Evolutionary conservation across 1,140 invertebrate genomes (phyloP), one percentile per base, ranked within the genome.

Genomic region (Drosophila dunni): DNA sequence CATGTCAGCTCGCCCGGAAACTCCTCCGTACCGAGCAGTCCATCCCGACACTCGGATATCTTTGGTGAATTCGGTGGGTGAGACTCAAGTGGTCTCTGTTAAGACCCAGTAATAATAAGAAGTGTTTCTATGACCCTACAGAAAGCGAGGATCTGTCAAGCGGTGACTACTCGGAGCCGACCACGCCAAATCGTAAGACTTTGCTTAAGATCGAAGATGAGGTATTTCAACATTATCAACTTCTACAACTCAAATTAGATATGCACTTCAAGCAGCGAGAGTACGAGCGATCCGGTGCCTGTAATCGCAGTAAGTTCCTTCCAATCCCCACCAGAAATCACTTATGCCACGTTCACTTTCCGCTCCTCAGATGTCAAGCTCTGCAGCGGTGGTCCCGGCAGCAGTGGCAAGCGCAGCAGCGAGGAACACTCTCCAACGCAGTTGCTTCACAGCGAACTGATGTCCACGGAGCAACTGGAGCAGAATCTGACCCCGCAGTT

Each of bases 401-500:
- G 93, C 86, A 80, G 81, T 34, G 78, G 80, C 5, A 90, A 85
- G 46, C 72, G 81, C 10, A 89, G 85, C 65, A 89, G 84, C 42
- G 84, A 89, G 29, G 84, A 89, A 57, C 85, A 89, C 57, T 89
- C 85, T 3, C 84, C 84, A 48, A 88, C 84, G 0, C 79, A 90
- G 40, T 57, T 80, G 34, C 7, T 78, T 15, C 77, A 83, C 58
- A 78, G 58, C 36, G 84, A 89, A 10, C 70, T 89, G 7, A 58
- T 84, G 66, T 85, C 90, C 58, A 81, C 91, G 9, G 83, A 92
- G 29, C 67, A 93, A 10, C 82, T 92, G 34, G 95, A 96, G 75
- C 95, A 96, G 48, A 94, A 96, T 78, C 86, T 97, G 3, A 95
- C 96, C 2, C 94, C 95, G 0, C 96, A 97, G 69, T 97, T 97